A percentile compares a stretch with the other conserved stretches of the same genome.
Evolutionary conservation across 2,797 vertebrate species (phyloP).

Genomic region (Pristis pectinata): DNA sequence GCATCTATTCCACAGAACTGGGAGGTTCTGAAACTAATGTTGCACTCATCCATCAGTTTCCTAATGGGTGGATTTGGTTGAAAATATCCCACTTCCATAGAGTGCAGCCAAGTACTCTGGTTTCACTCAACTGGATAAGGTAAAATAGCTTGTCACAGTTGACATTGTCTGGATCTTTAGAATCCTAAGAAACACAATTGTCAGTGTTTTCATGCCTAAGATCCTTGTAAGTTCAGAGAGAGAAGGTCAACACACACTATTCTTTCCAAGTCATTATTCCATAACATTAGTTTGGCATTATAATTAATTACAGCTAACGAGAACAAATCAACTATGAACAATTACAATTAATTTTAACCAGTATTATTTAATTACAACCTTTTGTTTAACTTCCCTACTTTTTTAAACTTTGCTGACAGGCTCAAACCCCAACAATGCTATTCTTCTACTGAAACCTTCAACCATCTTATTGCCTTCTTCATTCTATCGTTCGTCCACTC

Average conservation of each 20-base stretch:
- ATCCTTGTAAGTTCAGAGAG: neutral
- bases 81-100: neutral
- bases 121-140: neutral
- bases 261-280: neutral
- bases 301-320: neutral
- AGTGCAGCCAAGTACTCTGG: neutral
- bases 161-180: no score
- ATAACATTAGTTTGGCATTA: neutral
- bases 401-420: neutral
- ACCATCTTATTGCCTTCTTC: neutral
- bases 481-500: neutral
- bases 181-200: neutral
- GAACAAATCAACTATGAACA: neutral
- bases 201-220: neutral
- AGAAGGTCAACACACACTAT: no score
- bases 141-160: neutral
- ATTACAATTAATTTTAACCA: neutral
- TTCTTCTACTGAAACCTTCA: no score
- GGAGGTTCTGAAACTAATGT: neutral
- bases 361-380: neutral
- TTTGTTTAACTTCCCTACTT: neutral
- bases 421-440: neutral
- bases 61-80: neutral
- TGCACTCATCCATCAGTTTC: neutral
- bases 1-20: neutral